Evolutionary conservation across 1,140 invertebrate species (phyloP).

Genomic region (Phymorhynchus buccinoides): DNA sequence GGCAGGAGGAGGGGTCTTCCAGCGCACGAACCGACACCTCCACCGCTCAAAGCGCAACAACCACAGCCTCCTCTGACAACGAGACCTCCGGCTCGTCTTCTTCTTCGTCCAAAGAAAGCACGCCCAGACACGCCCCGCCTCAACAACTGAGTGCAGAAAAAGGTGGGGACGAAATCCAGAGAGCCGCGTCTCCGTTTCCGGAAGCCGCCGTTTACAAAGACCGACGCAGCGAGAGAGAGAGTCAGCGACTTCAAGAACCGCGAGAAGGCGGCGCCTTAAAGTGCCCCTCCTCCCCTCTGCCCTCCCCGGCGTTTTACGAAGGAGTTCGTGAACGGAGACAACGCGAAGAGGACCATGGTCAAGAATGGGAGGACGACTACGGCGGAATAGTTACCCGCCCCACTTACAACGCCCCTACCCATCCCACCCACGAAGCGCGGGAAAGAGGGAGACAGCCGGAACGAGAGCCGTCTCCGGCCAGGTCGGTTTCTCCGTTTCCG

Average conservation of each 20-base stretch:
- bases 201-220: neutral
- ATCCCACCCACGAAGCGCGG: too few species aligned
- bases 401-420: too few species aligned
- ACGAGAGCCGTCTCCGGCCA: neutral
- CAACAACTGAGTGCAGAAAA: neutral
- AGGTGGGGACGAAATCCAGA: neutral
- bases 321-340: neutral
- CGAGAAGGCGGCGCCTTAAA: neutral
- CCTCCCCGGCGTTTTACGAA: neutral
- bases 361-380: too few species aligned
- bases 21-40: neutral
- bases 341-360: too few species aligned
- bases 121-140: neutral
- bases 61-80: neutral
- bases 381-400: too few species aligned
- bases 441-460: neutral
- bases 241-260: neutral
- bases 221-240: too few species aligned
- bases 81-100: neutral
- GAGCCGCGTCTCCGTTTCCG: neutral
- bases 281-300: neutral
- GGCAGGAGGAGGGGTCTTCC: conserved; percentile 22
- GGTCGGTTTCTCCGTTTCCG: neutral
- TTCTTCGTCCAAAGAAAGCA: neutral
- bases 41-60: neutral